Percentiles rank a stretch among this genome's conserved stretches.
Evolutionary conservation across 1,140 invertebrate species (phyloP).

Genomic region (Bombus terrestris): DNA sequence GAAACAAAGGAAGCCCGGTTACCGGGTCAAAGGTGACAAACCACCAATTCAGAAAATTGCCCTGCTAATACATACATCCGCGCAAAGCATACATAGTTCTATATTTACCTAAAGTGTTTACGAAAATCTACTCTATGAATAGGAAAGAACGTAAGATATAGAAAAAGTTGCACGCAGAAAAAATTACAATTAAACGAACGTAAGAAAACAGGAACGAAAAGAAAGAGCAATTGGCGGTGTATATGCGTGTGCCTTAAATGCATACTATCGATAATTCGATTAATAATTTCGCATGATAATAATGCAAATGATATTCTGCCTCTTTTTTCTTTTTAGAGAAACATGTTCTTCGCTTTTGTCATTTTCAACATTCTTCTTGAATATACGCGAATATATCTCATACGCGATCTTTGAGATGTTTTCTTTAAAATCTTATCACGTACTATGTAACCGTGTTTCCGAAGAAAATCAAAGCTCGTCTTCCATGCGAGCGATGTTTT

Average conservation of each 20-base stretch:
- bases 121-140: neutral
- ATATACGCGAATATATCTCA: neutral
- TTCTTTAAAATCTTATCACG: neutral
- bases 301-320: neutral
- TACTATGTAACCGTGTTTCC: neutral
- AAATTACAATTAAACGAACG: rapidly evolving
- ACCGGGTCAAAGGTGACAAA: constrained; percentile 7
- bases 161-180: too few species aligned
- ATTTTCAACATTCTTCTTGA: neutral
- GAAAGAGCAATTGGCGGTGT: neutral
- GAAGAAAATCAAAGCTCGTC: neutral
- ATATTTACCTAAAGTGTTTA: neutral
- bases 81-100: too few species aligned
- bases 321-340: neutral
- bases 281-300: too few species aligned
- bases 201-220: neutral
- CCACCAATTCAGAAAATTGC: constrained; percentile 8
- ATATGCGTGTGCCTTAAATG: too few species aligned
- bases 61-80: neutral
- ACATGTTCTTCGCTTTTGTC: neutral
- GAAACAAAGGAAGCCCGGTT: neutral
- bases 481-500: neutral
- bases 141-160: too few species aligned
- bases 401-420: neutral
- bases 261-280: too few species aligned